phyloP scores from a whole-genome alignment of 2,797 vertebrate genomes.

The Ceyx erithaca region DNA sequence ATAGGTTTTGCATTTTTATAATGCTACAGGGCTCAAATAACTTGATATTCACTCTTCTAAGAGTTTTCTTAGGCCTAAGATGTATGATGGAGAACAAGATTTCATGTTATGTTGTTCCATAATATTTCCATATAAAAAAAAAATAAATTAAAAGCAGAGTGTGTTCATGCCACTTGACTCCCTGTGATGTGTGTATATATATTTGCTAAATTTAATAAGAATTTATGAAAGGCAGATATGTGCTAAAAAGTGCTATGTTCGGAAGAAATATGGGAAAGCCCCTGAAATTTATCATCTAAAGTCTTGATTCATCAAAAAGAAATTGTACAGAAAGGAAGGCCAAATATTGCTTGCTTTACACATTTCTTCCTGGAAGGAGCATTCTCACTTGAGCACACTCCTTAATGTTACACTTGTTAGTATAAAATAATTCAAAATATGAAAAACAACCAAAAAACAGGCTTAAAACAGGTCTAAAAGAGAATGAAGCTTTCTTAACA shows the following conservation, averaged over 20 bases:
- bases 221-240: neutral
- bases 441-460: neutral
- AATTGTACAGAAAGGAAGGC: neutral
- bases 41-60: neutral
- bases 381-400: neutral
- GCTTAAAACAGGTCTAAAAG: neutral
- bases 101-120: neutral
- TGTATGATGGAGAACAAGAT: neutral
- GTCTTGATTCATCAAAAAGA: neutral
- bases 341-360: neutral
- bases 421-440: neutral
- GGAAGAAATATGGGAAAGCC: neutral
- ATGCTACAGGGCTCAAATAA: neutral
- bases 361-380: neutral
- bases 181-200: neutral
- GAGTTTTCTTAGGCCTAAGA: neutral
- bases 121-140: neutral
- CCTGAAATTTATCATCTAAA: neutral
- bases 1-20: neutral
- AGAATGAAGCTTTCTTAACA: neutral
- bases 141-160: neutral
- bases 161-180: slow-evolving; percentile 2
- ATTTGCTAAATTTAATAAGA: neutral
- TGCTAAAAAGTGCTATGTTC: neutral
- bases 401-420: neutral